Percentiles rank a stretch among this genome's conserved stretches.
Conservation (phyloP, 2,888 invertebrate species). For the Corythucha ciliata region DNA sequence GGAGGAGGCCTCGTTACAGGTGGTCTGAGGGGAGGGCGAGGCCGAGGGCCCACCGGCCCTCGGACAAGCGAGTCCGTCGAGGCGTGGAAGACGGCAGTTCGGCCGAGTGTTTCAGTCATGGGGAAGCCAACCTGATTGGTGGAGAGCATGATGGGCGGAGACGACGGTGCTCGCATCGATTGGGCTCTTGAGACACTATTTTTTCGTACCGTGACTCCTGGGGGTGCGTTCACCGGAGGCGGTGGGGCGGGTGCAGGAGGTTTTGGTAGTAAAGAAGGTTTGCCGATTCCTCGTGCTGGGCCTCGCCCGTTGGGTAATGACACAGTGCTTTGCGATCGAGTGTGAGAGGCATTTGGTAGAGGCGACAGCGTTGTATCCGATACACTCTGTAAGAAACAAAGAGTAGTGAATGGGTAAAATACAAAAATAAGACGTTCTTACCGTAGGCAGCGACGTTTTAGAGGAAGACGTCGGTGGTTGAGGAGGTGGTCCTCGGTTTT, state of each 20-base stretch:
- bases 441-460: slow-evolving; percentile 57
- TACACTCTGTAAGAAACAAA: slow-evolving; percentile 39
- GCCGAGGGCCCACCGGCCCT: slow-evolving; percentile 41
- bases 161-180: slow-evolving; percentile 74
- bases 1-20: slow-evolving; percentile 52
- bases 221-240: not conserved
- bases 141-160: slow-evolving; percentile 50
- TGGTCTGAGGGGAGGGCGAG: slow-evolving; percentile 46
- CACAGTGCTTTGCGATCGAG: slow-evolving; percentile 46
- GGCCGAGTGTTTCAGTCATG: slow-evolving; percentile 40
- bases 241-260: slow-evolving; percentile 43
- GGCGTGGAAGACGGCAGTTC: slow-evolving; percentile 47
- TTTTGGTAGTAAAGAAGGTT: slow-evolving; percentile 75
- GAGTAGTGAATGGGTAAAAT: not conserved
- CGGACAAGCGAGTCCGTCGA: slow-evolving; percentile 45
- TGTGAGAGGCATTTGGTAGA: slow-evolving; percentile 36
- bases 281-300: slow-evolving; percentile 43
- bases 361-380: slow-evolving; percentile 49
- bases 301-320: slow-evolving; percentile 27
- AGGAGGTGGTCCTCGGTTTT: slow-evolving; percentile 68
- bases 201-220: not conserved
- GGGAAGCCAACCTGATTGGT: too few species aligned
- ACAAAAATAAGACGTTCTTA: slow-evolving; percentile 40
- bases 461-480: slow-evolving; percentile 59
- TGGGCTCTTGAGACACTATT: slow-evolving; percentile 53